Evolutionary conservation across 2,113 vertebrate genomes (phyloP), one percentile per base, ranked within the genome.

Genomic region (Cygnus atratus): DNA sequence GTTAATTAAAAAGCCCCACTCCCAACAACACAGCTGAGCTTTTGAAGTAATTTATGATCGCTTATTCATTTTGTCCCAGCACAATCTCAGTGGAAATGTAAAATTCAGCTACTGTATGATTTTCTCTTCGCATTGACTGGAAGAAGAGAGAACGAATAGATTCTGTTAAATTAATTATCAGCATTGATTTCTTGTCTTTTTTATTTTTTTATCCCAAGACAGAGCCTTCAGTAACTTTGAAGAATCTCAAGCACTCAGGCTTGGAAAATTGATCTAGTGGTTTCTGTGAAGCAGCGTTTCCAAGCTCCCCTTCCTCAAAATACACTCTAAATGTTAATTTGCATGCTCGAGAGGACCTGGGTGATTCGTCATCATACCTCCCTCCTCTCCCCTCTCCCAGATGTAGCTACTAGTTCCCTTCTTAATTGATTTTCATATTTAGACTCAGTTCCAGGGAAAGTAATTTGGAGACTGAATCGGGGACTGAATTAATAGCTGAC

Each of bases 1-100:
- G 95, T 96, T 97, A 96, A 97, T 98, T 96, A 97, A 97, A 97
- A 94, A 97, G 58, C 44, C 58, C 59, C 74, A 58, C 35, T 82
- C 57, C 48, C 62, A 78, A 72, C 78, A 70, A 61, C 20, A 2
- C 0, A 61, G 76, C 44, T 33, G 88, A 83, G 87, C 94, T 97
- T 93, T 94, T 92, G 96, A 95, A 93, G 96, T 94, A 71, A 96
- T 97, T 96, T 93, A 76, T 78, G 76, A 80, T 66, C 63, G 1
- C 95, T 97, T 96, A 88, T 88, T 92, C 90, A 35, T 95, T 96
- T 95, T 87, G 94, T 96, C 93, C 88, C 65, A 4, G 96, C 71
- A 71, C 63, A 88, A 82, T 95, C 97, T 95, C 95, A 13, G 43
- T 17, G 76, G 97, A 96, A 84, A 85, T 66, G 78, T 91, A 59